These are phyloP conservation scores for Hirudinaria manillensis DNA, from an alignment of 2,888 invertebrate species.

Conservation along the genomic window DNA sequence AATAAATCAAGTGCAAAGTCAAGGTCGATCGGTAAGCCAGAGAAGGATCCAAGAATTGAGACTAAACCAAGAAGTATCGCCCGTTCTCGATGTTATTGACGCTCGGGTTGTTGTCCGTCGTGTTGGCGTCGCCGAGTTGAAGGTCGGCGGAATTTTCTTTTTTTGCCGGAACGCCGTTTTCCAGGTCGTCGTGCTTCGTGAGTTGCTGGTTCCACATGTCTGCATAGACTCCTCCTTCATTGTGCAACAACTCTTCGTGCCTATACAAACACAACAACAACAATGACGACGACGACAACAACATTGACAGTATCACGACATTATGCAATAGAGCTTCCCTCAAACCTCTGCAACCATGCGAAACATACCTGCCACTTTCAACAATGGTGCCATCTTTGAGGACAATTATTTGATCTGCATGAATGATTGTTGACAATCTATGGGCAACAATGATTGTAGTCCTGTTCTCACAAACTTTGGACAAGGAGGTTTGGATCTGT, in stretches of 20 bases:
- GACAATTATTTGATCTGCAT: slow-evolving; percentile 89
- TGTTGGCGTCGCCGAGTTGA: not conserved
- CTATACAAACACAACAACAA: slow-evolving; percentile 41
- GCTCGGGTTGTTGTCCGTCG: not conserved
- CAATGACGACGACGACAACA: not conserved
- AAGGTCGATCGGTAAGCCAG: too few species aligned
- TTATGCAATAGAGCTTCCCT: not conserved
- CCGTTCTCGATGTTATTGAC: not conserved
- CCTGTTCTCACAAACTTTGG: slow-evolving; percentile 72
- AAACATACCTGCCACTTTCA: slow-evolving; percentile 72
- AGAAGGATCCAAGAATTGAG: too few species aligned
- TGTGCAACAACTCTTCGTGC: slow-evolving; percentile 65
- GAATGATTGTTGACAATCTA: slow-evolving; percentile 80
- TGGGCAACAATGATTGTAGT: slow-evolving; percentile 93
- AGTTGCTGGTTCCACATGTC: slow-evolving; percentile 84
- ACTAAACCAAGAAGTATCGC: too few species aligned
- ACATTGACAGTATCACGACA: not conserved
- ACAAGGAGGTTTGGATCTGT: slow-evolving; percentile 74
- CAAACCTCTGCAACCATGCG: slow-evolving; percentile 42
- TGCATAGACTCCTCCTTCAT: slow-evolving; percentile 69
- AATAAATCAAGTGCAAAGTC: too few species aligned
- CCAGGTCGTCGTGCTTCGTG: slow-evolving; percentile 14
- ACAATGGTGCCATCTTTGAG: slow-evolving; percentile 82
- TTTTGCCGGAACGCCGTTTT: not conserved
- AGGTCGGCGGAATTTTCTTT: not conserved